A percentile compares a stretch with the other conserved stretches of the same genome.
These are phyloP conservation scores for Geotrupes spiniger DNA, from an alignment of 2,888 invertebrate species.

Conservation along the genomic window DNA sequence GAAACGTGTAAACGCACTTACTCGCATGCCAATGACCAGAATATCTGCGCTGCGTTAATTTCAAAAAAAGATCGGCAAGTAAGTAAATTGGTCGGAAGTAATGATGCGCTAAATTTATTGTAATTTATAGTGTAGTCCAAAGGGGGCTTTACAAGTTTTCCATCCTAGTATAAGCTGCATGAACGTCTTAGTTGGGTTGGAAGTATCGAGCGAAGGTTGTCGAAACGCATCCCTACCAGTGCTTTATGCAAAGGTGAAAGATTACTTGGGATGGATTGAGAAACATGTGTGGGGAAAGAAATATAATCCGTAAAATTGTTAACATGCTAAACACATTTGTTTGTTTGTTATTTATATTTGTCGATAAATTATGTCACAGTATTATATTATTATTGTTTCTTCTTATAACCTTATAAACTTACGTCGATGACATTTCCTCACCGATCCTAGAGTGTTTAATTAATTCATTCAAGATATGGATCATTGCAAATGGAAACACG, in stretches of 20 bases:
- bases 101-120: constrained; percentile 4
- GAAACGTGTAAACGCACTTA: constrained; percentile 58
- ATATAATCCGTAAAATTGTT: background rate
- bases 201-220: constrained; percentile 19
- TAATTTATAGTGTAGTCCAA: constrained; percentile 56
- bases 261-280: constrained; percentile 23
- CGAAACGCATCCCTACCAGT: constrained; percentile 14
- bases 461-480: too few relatives aligned
- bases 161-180: constrained; percentile 17
- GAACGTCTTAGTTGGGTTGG: constrained; percentile 25
- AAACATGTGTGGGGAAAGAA: constrained; percentile 14
- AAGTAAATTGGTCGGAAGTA: constrained; percentile 56
- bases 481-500: too few relatives aligned
- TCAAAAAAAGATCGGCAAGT: too few relatives aligned
- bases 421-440: too few relatives aligned
- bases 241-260: constrained; percentile 20
- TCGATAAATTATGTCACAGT: too few relatives aligned
- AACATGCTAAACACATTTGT: too few relatives aligned
- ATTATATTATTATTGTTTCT: too few relatives aligned
- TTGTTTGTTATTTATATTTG: too few relatives aligned
- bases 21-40: constrained; percentile 50
- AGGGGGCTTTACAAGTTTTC: too few relatives aligned
- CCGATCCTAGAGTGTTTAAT: too few relatives aligned
- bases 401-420: too few relatives aligned
- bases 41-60: too few relatives aligned